Conservation (phyloP, 2,888 invertebrate genomes). For the Sminthurides aquaticus region DNA sequence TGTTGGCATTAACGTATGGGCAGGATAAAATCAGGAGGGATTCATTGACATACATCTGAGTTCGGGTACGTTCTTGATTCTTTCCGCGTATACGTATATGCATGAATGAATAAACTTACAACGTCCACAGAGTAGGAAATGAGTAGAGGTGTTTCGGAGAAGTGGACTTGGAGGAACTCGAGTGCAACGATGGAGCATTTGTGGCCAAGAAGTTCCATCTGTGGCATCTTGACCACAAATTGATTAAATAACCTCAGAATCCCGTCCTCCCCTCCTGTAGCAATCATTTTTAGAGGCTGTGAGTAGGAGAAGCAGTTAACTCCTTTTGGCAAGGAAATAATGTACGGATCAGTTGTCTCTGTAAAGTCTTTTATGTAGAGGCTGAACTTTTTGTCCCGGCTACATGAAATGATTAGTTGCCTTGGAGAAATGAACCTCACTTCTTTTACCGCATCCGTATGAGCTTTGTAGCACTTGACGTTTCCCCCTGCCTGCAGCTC, state of each 20-base stretch:
- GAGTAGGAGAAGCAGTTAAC: conserved; percentile 34
- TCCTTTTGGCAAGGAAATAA: conserved; percentile 34
- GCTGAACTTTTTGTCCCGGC: conserved; percentile 36
- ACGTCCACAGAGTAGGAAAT: conserved; percentile 36
- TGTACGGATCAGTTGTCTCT: conserved; percentile 29
- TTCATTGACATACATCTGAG: too few species aligned
- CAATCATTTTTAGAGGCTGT: conserved; percentile 29
- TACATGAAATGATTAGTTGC: conserved; percentile 29
- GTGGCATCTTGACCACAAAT: conserved; percentile 32
- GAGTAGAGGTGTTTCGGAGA: conserved; percentile 25
- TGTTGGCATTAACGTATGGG: too few species aligned
- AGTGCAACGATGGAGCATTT: conserved; percentile 27
- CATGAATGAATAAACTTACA: conserved; percentile 25
- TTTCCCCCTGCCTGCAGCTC: conserved; percentile 11
- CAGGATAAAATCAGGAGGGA: too few species aligned
- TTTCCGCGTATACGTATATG: too few species aligned
- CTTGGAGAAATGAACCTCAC: conserved; percentile 26
- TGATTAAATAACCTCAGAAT: conserved; percentile 42
- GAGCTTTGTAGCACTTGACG: conserved; percentile 29
- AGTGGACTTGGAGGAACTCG: conserved; percentile 26
- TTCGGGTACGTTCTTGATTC: too few species aligned
- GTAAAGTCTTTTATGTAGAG: conserved; percentile 34
- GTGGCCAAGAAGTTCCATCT: conserved; percentile 38
- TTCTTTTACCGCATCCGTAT: conserved; percentile 29
- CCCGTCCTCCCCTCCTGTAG: conserved; percentile 43